Evolutionary conservation across 2,113 vertebrate species (phyloP), one percentile per base, ranked within the genome.

Genomic region (Dolichallabes microphthalmus): DNA sequence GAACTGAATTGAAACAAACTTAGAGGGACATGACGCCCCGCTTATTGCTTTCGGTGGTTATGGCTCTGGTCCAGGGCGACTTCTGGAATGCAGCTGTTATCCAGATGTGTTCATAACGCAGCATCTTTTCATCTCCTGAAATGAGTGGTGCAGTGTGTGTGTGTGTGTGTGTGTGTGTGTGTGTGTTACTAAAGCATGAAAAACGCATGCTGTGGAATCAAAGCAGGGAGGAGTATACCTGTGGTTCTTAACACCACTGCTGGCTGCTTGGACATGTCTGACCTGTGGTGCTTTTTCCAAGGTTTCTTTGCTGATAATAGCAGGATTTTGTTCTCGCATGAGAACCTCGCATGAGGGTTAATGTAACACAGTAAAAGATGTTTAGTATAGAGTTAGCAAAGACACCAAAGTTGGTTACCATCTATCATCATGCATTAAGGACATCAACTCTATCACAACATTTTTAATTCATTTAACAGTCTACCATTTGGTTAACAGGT

Each of bases 71-170:
- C 89, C 57, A 20, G 82, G 87, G 89, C 89, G 92, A 17, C 50
- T 61, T 88, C 85, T 88, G 90, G 90, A 93, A 93, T 93, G 92
- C 86, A 73, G 88, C 88, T 90, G 88, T 92, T 90, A 86, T 91
- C 87, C 87, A 91, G 91, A 92, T 88, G 83, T 85, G 74, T 83
- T 83, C 74, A 79, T 64, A 74, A 20, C 27, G 71, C 57, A 58
- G 15, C 25, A 39, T 76, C 77, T 53, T 60, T 11, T 82, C 45
- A 35, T 79, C 75, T 58, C 30, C 45, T 64, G 45, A 19, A 66
- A 52, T 61, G 60, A 80, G 39, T 50, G 69, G 53, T 1, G 4
- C 39, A 63, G 39, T 27, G 32, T 17, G 25, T 76, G 74, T 30
- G 14, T 55, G n/a, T n/a, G n/a, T n/a, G n/a, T n/a, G n/a, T n/a